Percentiles rank a stretch among this genome's conserved stretches.
Conservation (phyloP, 1,140 invertebrate genomes). For the Dendrolimus kikuchii region DNA sequence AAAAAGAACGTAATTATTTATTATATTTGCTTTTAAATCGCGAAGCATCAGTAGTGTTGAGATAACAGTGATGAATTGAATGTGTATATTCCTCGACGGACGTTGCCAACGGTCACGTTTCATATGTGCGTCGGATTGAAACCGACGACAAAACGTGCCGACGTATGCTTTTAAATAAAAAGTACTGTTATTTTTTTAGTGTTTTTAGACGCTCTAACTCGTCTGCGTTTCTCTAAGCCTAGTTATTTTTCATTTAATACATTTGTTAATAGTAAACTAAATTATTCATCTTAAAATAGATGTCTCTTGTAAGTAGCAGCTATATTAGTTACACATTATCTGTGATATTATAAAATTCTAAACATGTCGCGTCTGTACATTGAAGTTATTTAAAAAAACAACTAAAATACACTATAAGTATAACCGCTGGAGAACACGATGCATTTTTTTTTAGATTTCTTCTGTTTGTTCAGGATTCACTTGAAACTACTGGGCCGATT, state of each 20-base stretch:
- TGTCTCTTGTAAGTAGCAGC: no score
- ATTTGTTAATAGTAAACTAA: no score
- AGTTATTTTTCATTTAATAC: neutral
- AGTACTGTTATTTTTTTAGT: constrained; percentile 29
- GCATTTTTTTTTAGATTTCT: no score
- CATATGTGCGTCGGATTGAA: constrained; percentile 51
- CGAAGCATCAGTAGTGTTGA: constrained; percentile 8
- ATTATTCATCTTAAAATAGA: no score
- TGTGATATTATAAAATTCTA: no score
- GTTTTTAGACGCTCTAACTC: constrained; percentile 28
- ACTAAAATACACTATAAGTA: no score
- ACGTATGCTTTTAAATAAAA: constrained; percentile 46
- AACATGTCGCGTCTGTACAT: no score
- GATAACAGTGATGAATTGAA: constrained; percentile 46
- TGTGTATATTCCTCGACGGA: constrained; percentile 50
- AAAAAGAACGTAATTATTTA: constrained; percentile 9
- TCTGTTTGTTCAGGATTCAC: no score
- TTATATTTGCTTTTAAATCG: constrained; percentile 39
- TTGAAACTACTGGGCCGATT: no score
- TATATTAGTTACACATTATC: no score
- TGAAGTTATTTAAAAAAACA: no score
- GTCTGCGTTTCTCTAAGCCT: constrained; percentile 39
- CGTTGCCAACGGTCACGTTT: constrained; percentile 58
- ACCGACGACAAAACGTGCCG: constrained; percentile 39
- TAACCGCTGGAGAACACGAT: no score